Conservation (phyloP, 1,140 invertebrate genomes). For the Tetragonula clypearis region DNA sequence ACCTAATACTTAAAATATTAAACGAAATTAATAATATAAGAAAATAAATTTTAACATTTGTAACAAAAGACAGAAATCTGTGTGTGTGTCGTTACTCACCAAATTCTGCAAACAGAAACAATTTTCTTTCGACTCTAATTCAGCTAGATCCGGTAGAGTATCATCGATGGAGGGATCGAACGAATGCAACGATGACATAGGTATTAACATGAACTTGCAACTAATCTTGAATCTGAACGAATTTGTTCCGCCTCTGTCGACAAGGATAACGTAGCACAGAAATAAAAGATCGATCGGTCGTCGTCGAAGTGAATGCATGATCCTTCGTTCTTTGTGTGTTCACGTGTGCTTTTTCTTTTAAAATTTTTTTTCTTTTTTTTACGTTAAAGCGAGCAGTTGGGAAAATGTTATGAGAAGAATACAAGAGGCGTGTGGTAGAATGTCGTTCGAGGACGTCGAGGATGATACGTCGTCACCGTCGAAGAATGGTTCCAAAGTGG, state of each 20-base stretch:
- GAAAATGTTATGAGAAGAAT: constrained; percentile 48
- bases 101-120: neutral
- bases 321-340: neutral
- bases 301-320: constrained; percentile 32
- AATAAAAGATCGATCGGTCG: neutral
- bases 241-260: neutral
- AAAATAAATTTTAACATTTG: neutral
- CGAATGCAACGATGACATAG: neutral
- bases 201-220: no score
- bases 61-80: neutral
- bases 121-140: neutral
- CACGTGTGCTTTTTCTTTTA: neutral
- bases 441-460: constrained; percentile 48
- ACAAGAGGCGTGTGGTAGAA: constrained; percentile 33
- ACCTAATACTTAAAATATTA: neutral
- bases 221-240: neutral
- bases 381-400: constrained; percentile 56
- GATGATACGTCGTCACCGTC: constrained; percentile 46
- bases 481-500: constrained; percentile 68
- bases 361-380: constrained; percentile 18
- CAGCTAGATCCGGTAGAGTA: constrained; percentile 14
- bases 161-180: constrained; percentile 27
- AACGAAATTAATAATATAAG: neutral
- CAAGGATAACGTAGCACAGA: neutral
- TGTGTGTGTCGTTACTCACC: constrained; percentile 14